phyloP scores from a whole-genome alignment of 2,113 vertebrate genomes.

The Mesocricetus auratus region DNA sequence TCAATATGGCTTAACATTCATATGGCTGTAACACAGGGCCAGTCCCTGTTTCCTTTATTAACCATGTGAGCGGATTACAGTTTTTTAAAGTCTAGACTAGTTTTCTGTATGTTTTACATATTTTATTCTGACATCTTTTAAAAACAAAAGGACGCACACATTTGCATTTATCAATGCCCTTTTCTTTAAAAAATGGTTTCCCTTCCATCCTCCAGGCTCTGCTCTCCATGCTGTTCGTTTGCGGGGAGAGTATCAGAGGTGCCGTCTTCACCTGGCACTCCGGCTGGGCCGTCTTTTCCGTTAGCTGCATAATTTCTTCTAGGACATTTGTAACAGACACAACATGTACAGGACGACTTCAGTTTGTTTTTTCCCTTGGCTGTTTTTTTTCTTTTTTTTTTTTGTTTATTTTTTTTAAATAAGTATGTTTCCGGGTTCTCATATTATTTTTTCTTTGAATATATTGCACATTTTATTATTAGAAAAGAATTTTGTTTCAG shows the following conservation, averaged over 20 bases:
- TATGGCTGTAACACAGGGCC: slow-evolving; percentile 69
- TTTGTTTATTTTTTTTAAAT: slow-evolving; percentile 46
- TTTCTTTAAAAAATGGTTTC: slow-evolving; percentile 44
- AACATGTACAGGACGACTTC: slow-evolving; percentile 63
- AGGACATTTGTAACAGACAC: slow-evolving; percentile 76
- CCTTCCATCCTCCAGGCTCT: slow-evolving; percentile 26
- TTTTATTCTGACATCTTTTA: slow-evolving; percentile 81
- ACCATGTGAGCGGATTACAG: slow-evolving; percentile 58
- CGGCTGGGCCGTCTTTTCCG: slow-evolving; percentile 50
- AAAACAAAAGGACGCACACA: slow-evolving; percentile 73
- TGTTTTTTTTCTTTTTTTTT: not conserved
- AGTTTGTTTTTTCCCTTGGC: slow-evolving; percentile 46
- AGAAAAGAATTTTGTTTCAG: slow-evolving; percentile 85
- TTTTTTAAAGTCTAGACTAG: slow-evolving; percentile 78
- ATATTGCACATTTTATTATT: slow-evolving; percentile 89
- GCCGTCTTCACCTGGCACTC: slow-evolving; percentile 55
- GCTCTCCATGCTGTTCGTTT: not conserved
- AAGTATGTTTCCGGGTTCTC: slow-evolving; percentile 80
- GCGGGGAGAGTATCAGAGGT: slow-evolving; percentile 44
- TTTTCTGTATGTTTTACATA: slow-evolving; percentile 72
- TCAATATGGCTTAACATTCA: slow-evolving; percentile 74
- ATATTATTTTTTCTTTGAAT: slow-evolving; percentile 81
- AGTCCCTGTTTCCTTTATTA: slow-evolving; percentile 61
- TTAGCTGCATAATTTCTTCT: slow-evolving; percentile 69
- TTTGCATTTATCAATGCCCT: slow-evolving; percentile 58